Evolutionary conservation across 2,797 vertebrate species (phyloP).

Genomic region (Urophycis tenuis): DNA sequence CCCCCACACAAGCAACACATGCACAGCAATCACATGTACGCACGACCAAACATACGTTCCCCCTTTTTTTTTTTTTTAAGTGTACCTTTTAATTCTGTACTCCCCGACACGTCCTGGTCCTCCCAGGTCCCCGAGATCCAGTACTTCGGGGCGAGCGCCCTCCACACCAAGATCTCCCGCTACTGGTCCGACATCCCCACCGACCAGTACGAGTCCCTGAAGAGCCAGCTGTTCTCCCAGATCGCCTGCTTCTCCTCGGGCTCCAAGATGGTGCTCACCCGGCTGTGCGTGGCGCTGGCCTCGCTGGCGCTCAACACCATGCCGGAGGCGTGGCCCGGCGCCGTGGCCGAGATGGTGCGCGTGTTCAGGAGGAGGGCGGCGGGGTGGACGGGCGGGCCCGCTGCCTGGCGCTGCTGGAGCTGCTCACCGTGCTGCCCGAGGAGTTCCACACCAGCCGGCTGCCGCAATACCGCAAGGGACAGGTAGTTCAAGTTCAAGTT

Average conservation of each 20-base stretch:
- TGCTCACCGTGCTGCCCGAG: conserved; percentile 95
- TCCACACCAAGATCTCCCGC: conserved; percentile 97
- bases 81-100: no score
- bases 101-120: not conserved
- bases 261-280: conserved; percentile 96
- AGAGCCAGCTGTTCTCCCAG: conserved; percentile 94
- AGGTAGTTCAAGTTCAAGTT: no score
- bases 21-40: not conserved
- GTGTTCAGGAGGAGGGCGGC: conserved; percentile 94
- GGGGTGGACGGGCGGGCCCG: conserved; percentile 88
- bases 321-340: conserved; percentile 95
- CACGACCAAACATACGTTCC: not conserved
- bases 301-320: conserved; percentile 97
- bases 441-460: conserved; percentile 98
- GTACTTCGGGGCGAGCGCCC: conserved; percentile 95
- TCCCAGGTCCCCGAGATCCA: conserved; percentile 92
- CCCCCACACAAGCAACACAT: no score
- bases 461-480: conserved; percentile 90
- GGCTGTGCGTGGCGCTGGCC: conserved; percentile 92
- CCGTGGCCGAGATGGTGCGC: conserved; percentile 93
- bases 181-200: conserved; percentile 97
- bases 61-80: conserved; percentile 13
- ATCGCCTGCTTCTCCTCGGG: conserved; percentile 92
- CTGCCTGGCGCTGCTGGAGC: conserved; percentile 91
- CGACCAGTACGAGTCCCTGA: conserved; percentile 93